phyloP scores from a whole-genome alignment of 2,113 vertebrate species.

The Hyaena hyaena region DNA sequence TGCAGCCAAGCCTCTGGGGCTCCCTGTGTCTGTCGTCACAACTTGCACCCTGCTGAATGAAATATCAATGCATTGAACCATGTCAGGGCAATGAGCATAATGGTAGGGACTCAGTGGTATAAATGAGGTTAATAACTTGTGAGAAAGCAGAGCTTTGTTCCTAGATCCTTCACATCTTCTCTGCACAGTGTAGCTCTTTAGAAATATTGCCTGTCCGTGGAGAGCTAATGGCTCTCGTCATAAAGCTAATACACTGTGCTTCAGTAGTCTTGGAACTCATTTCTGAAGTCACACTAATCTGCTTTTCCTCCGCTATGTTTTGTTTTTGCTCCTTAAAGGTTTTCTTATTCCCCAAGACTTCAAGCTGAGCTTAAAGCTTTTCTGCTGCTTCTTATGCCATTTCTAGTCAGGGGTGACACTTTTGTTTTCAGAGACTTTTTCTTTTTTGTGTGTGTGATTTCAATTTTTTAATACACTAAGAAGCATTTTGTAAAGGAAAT shows the following conservation, averaged over 20 bases:
- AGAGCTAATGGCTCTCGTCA: slow-evolving; percentile 72
- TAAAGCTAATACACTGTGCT: slow-evolving; percentile 71
- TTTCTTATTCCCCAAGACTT: slow-evolving; percentile 60
- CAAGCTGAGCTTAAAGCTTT: slow-evolving; percentile 43
- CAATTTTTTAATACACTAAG: slow-evolving; percentile 33
- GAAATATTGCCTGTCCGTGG: slow-evolving; percentile 61
- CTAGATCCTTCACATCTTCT: slow-evolving; percentile 8
- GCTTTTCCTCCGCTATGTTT: slow-evolving; percentile 57
- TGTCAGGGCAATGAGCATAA: slow-evolving; percentile 50
- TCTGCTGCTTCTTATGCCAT: neutral
- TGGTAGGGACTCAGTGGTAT: slow-evolving; percentile 36
- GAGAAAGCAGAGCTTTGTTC: slow-evolving; percentile 56
- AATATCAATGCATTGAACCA: slow-evolving; percentile 54
- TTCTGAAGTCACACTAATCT: slow-evolving; percentile 72
- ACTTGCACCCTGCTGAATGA: slow-evolving; percentile 36
- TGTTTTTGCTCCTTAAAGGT: slow-evolving; percentile 52
- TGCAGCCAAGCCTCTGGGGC: neutral
- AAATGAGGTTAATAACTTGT: slow-evolving; percentile 75
- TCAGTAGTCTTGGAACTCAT: slow-evolving; percentile 63
- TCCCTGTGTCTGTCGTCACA: slow-evolving; percentile 44
- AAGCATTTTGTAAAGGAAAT: slow-evolving; percentile 8
- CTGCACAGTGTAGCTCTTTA: neutral
- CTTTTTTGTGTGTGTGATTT: neutral
- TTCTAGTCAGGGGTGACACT: slow-evolving; percentile 63
- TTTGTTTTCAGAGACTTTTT: slow-evolving; percentile 2